Evolutionary conservation across 2,888 invertebrate genomes (phyloP).

Genomic region (Carterocephalus palaemon): DNA sequence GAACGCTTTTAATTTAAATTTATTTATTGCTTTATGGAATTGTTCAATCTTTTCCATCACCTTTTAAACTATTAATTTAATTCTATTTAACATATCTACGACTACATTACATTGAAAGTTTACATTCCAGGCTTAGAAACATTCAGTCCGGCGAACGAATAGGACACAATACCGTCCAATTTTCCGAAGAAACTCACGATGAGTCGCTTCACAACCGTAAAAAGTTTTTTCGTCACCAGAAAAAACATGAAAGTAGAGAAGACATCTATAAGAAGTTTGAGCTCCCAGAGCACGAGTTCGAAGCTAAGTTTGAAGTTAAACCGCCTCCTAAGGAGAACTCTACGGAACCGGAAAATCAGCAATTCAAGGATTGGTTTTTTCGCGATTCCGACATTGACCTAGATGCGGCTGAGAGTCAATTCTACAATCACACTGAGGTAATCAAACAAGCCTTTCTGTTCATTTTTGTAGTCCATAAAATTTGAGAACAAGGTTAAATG

Average conservation of each 20-base stretch:
- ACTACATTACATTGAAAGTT: no score
- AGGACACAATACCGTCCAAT: constrained; percentile 44
- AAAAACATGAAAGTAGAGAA: constrained; percentile 33
- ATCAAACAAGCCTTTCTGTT: no score
- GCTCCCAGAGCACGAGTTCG: constrained; percentile 80
- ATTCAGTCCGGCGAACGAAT: constrained; percentile 57
- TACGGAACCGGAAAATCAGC: constrained; percentile 38
- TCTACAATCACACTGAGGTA: constrained; percentile 53
- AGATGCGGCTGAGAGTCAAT: constrained; percentile 58
- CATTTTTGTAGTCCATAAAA: no score
- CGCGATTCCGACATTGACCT: constrained; percentile 63
- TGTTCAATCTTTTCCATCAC: no score
- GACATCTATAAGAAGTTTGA: constrained; percentile 50
- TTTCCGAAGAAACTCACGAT: constrained; percentile 40
- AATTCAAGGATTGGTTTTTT: constrained; percentile 66
- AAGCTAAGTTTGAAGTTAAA: constrained; percentile 77
- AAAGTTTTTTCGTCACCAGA: constrained; percentile 70
- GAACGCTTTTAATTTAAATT: not conserved
- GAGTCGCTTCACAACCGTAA: constrained; percentile 45
- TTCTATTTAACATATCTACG: no score
- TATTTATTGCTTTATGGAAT: no score
- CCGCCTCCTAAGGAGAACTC: constrained; percentile 58
- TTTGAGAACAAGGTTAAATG: no score
- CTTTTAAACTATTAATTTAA: no score
- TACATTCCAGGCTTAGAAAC: constrained; percentile 56